These are phyloP conservation scores for Hirundichthys speculiger DNA, from an alignment of 2,113 vertebrate genomes.

Conservation along the genomic window DNA sequence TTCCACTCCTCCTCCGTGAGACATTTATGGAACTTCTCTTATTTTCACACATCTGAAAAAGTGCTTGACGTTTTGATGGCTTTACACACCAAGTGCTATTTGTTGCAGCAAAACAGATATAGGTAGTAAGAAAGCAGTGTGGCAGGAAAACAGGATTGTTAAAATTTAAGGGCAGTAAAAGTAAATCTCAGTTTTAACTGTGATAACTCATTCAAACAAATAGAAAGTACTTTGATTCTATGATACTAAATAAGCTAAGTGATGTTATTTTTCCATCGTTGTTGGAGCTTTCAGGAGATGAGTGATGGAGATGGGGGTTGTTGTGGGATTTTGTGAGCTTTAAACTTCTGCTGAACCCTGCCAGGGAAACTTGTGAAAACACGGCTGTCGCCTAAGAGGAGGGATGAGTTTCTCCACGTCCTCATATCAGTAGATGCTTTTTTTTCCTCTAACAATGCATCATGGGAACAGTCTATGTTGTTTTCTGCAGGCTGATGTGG, in stretches of 20 bases:
- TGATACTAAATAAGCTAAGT: constrained; percentile 41
- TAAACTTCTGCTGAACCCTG: constrained; percentile 70
- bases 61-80: constrained; percentile 69
- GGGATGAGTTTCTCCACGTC: constrained; percentile 24
- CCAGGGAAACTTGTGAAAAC: constrained; percentile 60
- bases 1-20: constrained; percentile 42
- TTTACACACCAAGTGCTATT: constrained; percentile 40
- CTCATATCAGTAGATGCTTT: constrained; percentile 10
- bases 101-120: constrained; percentile 47
- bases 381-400: constrained; percentile 49
- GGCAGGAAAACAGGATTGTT: constrained; percentile 39
- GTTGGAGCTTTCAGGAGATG: constrained; percentile 28
- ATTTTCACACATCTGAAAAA: constrained; percentile 66
- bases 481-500: constrained; percentile 19
- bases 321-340: constrained; percentile 63
- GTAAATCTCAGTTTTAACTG: constrained; percentile 45
- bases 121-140: constrained; percentile 35
- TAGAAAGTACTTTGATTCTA: constrained; percentile 48
- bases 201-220: constrained; percentile 48
- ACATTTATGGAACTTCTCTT: constrained; percentile 54
- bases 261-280: constrained; percentile 53
- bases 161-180: constrained; percentile 48
- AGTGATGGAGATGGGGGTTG: constrained; percentile 30
- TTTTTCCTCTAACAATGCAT: constrained; percentile 22
- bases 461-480: constrained; percentile 19